Base-by-base conservation (phyloP, 2,888 invertebrate genomes). In the Tholera decimalis region DNA sequence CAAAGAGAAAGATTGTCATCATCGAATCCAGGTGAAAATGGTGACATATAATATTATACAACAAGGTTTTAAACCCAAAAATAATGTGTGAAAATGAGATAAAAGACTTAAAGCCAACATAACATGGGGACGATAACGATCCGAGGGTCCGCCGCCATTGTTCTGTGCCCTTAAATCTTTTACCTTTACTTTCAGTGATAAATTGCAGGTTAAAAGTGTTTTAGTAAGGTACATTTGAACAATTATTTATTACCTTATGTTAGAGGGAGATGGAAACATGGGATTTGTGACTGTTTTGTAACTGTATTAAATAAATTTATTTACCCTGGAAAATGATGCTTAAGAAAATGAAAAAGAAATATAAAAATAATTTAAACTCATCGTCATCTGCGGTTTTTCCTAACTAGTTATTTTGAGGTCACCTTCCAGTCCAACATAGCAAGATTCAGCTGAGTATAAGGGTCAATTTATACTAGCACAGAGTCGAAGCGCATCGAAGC, bases 151-250 rank as follows among this genome's bases (percentile, higher is more conserved):
- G n/a, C 20, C 43, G 60, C 56, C 72, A 83, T 83, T 83, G 83
- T 83, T 84, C 70, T 72, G 50, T 50, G 39, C 77, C 76, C 63
- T 76, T 84, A 84, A 82, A 83, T 83, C 80, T 79, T 79, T 72
- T 67, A 82, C 82, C 82, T 79, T 75, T 72, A 62, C 72, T 55
- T 67, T 67, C 24, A 6, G 77, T 80, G 80, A 82, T 82, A 82
- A 67, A 82, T 82, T 55, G 43, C 56, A 69, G 68, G 76, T 75
- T 69, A 76, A 79, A 75, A 79, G 75, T 71, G 79, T 64, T 79
- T 81, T 81, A 75, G 39, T 80, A 55, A 57, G 67, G 82, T 81
- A 68, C 61, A 70, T 66, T 78, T 79, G 56, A 49, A 60, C 60
- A 68, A 74, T 79, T 74, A 81, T 71, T 79, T 79, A 79, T 65